These are phyloP conservation scores for Aurelia sp. DNA, from an alignment of 30 jellyfish, hydroid and myxozoan genomes.

Conservation along the genomic window DNA sequence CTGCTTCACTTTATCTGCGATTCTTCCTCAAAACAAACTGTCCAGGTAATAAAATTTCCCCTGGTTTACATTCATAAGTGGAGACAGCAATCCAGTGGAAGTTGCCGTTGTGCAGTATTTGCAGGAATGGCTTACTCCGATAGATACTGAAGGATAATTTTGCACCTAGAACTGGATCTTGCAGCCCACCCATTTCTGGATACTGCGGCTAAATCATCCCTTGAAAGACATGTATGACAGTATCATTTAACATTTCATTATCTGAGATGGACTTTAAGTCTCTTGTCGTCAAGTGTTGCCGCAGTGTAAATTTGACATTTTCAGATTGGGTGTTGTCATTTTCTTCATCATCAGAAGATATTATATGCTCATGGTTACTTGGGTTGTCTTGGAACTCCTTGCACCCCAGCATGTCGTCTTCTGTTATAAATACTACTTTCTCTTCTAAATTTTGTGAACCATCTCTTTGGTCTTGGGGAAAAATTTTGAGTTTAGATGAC, in stretches of 20 bases:
- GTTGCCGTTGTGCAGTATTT: slow-evolving; percentile 47
- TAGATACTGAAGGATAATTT: not conserved
- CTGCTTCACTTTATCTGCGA: not conserved
- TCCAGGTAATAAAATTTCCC: slow-evolving; percentile 20
- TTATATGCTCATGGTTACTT: too few species aligned
- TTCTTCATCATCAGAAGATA: slow-evolving; percentile 5
- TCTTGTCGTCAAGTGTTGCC: slow-evolving; percentile 7
- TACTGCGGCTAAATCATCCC: slow-evolving; percentile 1
- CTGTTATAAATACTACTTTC: too few species aligned
- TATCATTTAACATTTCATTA: slow-evolving; percentile 14
- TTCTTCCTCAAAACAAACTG: slow-evolving; percentile 2
- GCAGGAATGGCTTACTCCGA: slow-evolving; percentile 22
- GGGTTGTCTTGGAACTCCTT: too few species aligned
- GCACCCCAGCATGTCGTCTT: not conserved
- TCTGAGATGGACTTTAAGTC: slow-evolving; percentile 12
- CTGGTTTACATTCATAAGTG: slow-evolving; percentile 41
- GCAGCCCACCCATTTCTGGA: slow-evolving; percentile 6
- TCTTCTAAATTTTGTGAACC: too few species aligned
- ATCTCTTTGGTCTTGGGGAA: too few species aligned
- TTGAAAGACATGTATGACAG: slow-evolving; percentile 26
- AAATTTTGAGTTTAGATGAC: not conserved
- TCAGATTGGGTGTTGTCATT: not conserved
- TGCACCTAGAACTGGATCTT: slow-evolving; percentile 24
- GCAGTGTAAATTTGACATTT: not conserved
- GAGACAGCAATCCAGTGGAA: slow-evolving; percentile 58